Base-by-base conservation (phyloP, 2,888 invertebrate genomes). In the Leptura quadrifasciata region DNA sequence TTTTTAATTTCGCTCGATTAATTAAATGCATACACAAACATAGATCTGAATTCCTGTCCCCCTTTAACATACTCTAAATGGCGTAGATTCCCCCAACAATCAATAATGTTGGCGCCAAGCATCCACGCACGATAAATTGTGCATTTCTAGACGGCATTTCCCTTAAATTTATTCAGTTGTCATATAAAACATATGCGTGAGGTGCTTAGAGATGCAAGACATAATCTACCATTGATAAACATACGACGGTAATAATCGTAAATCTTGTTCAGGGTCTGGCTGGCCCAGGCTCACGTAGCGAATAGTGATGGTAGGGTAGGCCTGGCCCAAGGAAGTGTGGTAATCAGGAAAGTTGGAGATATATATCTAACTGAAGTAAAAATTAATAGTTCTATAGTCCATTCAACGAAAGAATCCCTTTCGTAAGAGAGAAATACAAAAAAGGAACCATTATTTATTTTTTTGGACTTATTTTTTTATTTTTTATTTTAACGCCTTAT, bases 91-190 rank as follows among this genome's bases (percentile, higher is more conserved):
- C 24, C 65, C 35, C 0, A 47, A 17, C 47, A 65, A 65, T 65
- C 65, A 24, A 65, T 65, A 65, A 15, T 17, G 65, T 52, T 65
- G 65, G 65, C 65, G 65, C 65, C 65, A 65, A 10, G 31, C 47
- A 24, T 39, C 47, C 52, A 65, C 52, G 52, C 52, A 52, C n/a
- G 20, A 57, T 57, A 57, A 57, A 21, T 57, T 57, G 57, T 57
- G 20, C 12, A 12, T 21, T 57, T 20, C 6, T 57, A 57, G 57
- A 21, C 55, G 21, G 4, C 9, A 15, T 57, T 57, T 57, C 20
- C 15, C 57, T 57, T 20, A 20, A 18, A 57, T 20, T 57, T 21
- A 21, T 57, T 18, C 57, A 57, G 18, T 57, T 57, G 20, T 57
- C 20, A 20, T 57, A 21, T 20, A 20, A 21, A 57, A 57, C 57